Percentiles rank a stretch among this genome's conserved stretches.
These are phyloP conservation scores for Barnardius zonarius DNA, from an alignment of 2,113 vertebrate species.

Conservation along the genomic window DNA sequence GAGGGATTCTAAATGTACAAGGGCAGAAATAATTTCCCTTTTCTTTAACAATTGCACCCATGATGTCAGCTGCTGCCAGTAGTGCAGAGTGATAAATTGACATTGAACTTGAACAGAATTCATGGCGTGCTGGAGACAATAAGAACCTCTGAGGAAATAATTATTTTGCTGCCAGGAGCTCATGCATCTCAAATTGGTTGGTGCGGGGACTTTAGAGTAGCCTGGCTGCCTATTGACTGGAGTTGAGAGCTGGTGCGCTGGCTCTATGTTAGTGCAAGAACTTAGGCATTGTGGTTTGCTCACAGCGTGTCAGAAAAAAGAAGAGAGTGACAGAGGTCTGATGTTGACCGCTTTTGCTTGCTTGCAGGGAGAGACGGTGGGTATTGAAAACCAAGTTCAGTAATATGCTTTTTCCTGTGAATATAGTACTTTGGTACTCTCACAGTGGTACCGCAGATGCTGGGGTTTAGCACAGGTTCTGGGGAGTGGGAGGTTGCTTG, in stretches of 20 bases:
- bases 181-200: constrained; percentile 69
- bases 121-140: constrained; percentile 27
- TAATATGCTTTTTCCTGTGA: neutral
- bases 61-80: constrained; percentile 54
- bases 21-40: constrained; percentile 60
- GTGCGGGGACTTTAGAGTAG: neutral
- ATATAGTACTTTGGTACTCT: neutral
- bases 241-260: neutral
- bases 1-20: constrained; percentile 20
- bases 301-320: constrained; percentile 20
- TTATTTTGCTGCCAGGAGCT: constrained; percentile 72
- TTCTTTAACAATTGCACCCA: constrained; percentile 49
- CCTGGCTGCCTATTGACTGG: constrained; percentile 11
- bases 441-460: neutral
- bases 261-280: constrained; percentile 7
- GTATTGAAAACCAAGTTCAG: neutral
- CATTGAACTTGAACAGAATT: constrained; percentile 68
- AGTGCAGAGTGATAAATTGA: constrained; percentile 54
- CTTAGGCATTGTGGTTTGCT: constrained; percentile 26
- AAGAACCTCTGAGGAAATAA: constrained; percentile 62
- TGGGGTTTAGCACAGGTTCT: neutral
- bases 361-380: neutral
- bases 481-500: neutral
- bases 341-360: constrained; percentile 3
- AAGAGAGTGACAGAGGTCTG: constrained; percentile 10